A percentile compares a stretch with the other conserved stretches of the same genome.
These are phyloP conservation scores for Scytalopus superciliaris DNA, from an alignment of 2,113 vertebrate genomes.

Conservation along the genomic window DNA sequence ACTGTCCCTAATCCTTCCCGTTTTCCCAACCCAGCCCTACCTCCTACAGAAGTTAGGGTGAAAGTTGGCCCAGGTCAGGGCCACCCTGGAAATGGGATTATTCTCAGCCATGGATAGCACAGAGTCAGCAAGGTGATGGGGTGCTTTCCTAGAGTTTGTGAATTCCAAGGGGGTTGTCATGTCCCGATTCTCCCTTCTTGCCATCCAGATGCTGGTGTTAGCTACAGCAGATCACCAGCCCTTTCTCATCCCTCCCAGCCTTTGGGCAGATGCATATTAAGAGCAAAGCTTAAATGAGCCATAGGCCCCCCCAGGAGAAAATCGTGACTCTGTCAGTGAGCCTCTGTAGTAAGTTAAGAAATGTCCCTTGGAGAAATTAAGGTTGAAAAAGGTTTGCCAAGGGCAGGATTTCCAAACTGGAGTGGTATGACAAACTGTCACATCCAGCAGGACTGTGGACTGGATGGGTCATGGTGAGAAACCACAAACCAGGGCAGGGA, in stretches of 20 bases:
- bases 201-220: not conserved
- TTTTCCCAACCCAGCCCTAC: not conserved
- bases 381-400: not conserved
- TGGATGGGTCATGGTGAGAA: not conserved
- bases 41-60: not conserved
- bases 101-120: fast-evolving
- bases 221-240: not conserved
- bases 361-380: not conserved
- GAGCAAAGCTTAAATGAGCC: not conserved
- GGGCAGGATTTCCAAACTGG: not conserved
- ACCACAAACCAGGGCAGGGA: not conserved
- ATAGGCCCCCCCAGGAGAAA: not conserved
- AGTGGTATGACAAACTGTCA: not conserved
- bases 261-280: not conserved
- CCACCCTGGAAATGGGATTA: not conserved
- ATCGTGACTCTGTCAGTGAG: not conserved
- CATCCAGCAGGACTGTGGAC: not conserved
- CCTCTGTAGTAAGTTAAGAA: not conserved
- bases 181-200: not conserved
- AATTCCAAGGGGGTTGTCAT: not conserved
- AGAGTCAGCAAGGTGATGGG: not conserved
- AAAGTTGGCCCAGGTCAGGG: not conserved
- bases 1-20: not conserved
- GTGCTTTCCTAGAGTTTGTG: not conserved
- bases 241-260: not conserved